Percentiles rank a stretch among this genome's conserved stretches.
phyloP scores from a whole-genome alignment of 2,888 invertebrate genomes.

The Platycheirus rosarum region DNA sequence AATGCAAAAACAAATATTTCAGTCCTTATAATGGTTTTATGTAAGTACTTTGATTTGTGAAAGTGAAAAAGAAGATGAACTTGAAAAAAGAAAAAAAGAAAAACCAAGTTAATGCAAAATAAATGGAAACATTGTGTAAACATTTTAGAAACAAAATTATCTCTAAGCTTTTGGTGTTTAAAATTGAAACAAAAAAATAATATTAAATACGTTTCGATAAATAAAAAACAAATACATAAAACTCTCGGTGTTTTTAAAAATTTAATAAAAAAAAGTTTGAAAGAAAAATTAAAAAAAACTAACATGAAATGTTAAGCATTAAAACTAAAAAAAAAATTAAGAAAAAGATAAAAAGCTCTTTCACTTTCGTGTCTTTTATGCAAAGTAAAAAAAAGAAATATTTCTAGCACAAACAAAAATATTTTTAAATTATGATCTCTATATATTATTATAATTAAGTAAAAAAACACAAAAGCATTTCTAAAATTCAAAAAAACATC shows the following conservation, averaged over 20 bases:
- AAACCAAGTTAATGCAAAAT: conserved; percentile 67
- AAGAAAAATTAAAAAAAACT: conserved; percentile 59
- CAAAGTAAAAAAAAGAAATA: conserved; percentile 76
- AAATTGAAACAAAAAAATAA: conserved; percentile 76
- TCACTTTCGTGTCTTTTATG: conserved; percentile 83
- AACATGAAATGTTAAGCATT: conserved; percentile 76
- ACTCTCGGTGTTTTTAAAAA: conserved; percentile 73
- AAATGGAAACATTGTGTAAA: conserved; percentile 67
- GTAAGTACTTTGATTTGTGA: conserved; percentile 71
- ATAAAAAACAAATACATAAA: conserved; percentile 38
- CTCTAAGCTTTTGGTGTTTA: conserved; percentile 83
- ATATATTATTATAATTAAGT: conserved; percentile 80
- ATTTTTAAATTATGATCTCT: conserved; percentile 77
- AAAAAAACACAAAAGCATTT: conserved; percentile 70
- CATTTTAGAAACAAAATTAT: conserved; percentile 79
- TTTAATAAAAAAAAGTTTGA: conserved; percentile 76
- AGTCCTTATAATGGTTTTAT: conserved; percentile 55
- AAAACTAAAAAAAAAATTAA: conserved; percentile 64
- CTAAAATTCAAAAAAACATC: conserved; percentile 75
- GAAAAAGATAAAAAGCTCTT: conserved; percentile 79
- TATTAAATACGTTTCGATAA: conserved; percentile 70
- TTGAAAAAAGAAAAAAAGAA: conserved; percentile 46
- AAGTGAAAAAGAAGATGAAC: conserved; percentile 64
- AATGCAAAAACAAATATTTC: conserved; percentile 2
- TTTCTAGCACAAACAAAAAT: conserved; percentile 70